phyloP scores from a whole-genome alignment of 2,113 vertebrate genomes.

The Micromys minutus region DNA sequence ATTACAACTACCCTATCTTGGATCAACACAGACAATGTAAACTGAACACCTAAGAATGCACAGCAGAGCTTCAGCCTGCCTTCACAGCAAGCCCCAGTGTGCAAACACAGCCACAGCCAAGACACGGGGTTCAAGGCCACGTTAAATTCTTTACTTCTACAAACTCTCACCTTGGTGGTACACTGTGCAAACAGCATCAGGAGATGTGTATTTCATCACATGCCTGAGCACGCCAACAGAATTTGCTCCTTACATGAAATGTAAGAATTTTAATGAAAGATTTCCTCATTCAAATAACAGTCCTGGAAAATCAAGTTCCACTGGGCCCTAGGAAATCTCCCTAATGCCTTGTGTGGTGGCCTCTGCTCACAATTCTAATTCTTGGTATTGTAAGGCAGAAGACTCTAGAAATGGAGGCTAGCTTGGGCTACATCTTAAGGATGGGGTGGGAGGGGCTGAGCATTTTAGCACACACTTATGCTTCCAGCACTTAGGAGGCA shows the following conservation, averaged over 20 bases:
- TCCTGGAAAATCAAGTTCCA: conserved; percentile 10
- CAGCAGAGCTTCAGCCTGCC: neutral
- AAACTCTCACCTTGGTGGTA: neutral
- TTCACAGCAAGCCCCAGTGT: neutral
- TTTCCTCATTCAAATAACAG: conserved; percentile 42
- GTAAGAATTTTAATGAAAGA: conserved; percentile 1
- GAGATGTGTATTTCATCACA: neutral
- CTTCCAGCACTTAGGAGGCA: neutral
- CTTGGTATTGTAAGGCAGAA: neutral
- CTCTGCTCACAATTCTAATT: neutral
- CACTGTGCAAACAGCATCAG: neutral
- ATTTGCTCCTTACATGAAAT: neutral
- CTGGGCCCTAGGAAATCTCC: neutral
- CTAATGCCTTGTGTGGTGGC: neutral
- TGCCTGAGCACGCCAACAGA: neutral
- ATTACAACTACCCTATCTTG: neutral
- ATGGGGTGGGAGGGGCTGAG: neutral
- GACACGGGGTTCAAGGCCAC: neutral
- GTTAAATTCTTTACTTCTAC: neutral
- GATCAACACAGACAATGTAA: neutral
- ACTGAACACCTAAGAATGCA: neutral
- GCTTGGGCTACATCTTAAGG: neutral
- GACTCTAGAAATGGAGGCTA: neutral
- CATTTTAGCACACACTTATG: neutral
- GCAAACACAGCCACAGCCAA: neutral